Evolutionary conservation across 2,113 vertebrate genomes (phyloP).

Genomic region (Chlorodrepanis virens): DNA sequence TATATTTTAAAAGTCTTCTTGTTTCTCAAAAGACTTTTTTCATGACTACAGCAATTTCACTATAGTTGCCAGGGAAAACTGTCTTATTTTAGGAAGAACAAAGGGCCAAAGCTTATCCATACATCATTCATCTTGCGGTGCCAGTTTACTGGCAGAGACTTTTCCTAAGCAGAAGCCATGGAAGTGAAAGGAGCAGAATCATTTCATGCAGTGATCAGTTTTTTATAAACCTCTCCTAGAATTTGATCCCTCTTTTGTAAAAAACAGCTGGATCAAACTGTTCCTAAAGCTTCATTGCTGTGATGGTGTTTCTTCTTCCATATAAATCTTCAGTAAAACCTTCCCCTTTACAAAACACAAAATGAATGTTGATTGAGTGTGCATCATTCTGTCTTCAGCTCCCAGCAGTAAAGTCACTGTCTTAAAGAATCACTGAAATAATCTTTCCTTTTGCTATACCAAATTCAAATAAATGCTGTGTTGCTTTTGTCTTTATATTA

Average conservation of each 20-base stretch:
- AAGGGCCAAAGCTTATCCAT: not conserved
- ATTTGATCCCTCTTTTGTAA: slow-evolving; percentile 21
- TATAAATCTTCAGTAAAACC: slow-evolving; percentile 30
- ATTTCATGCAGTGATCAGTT: not conserved
- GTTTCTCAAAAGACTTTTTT: not conserved
- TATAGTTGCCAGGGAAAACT: not conserved
- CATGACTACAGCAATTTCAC: not conserved
- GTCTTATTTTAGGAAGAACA: not conserved
- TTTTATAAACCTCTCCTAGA: not conserved
- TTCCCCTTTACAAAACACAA: not conserved
- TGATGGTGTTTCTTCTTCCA: not conserved
- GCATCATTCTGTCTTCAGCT: not conserved
- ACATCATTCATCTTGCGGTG: not conserved
- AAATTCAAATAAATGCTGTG: not conserved
- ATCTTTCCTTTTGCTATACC: not conserved
- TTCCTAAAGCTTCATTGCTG: slow-evolving; percentile 4
- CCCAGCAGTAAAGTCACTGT: slow-evolving; percentile 1
- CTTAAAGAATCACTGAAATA: slow-evolving; percentile 29
- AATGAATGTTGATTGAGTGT: not conserved
- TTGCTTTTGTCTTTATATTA: not conserved
- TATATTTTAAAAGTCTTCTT: not conserved
- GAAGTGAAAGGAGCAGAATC: not conserved
- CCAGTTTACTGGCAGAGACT: not conserved
- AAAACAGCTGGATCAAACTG: not conserved
- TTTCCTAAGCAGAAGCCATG: not conserved